Conservation (phyloP, 2,797 vertebrate genomes). For the Gymnothorax reevesii region DNA sequence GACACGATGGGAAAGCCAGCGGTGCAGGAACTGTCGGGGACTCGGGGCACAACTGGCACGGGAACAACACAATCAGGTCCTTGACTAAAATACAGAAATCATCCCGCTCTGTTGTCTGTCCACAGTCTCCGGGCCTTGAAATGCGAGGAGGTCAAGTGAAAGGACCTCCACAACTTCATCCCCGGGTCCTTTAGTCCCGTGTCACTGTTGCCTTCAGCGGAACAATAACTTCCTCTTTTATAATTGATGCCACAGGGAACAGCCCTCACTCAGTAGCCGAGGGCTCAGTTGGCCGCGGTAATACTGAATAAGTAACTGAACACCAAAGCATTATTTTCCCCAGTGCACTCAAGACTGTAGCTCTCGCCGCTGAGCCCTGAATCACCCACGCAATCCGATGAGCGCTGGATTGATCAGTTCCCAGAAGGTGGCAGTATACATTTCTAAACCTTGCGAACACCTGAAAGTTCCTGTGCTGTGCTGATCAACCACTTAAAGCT, state of each 20-base stretch:
- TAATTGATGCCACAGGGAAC: conserved; percentile 78
- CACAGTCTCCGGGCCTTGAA: conserved; percentile 69
- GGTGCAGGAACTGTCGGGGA: conserved; percentile 64
- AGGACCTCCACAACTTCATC: conserved; percentile 61
- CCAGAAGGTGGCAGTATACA: conserved; percentile 13
- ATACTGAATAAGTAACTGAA: conserved; percentile 81
- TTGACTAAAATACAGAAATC: conserved; percentile 65
- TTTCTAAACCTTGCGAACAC: not conserved
- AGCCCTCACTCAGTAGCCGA: conserved; percentile 71
- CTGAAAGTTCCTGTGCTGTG: not conserved
- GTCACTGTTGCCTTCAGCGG: conserved; percentile 65
- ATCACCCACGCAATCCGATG: not conserved
- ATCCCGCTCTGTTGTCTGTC: conserved; percentile 63
- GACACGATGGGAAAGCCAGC: conserved; percentile 56
- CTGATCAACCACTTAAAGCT: too few relatives aligned
- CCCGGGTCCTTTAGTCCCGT: conserved; percentile 61
- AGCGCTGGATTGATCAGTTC: not conserved
- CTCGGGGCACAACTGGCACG: conserved; percentile 66
- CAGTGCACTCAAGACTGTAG: conserved; percentile 8
- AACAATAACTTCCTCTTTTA: conserved; percentile 85
- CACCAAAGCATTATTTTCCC: conserved; percentile 24
- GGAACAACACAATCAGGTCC: conserved; percentile 69
- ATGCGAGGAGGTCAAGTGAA: conserved; percentile 72
- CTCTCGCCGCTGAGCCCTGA: not conserved
- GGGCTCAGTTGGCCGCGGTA: conserved; percentile 73